Base-by-base conservation (phyloP, 1,140 invertebrate genomes). In the Helicoverpa zea region DNA sequence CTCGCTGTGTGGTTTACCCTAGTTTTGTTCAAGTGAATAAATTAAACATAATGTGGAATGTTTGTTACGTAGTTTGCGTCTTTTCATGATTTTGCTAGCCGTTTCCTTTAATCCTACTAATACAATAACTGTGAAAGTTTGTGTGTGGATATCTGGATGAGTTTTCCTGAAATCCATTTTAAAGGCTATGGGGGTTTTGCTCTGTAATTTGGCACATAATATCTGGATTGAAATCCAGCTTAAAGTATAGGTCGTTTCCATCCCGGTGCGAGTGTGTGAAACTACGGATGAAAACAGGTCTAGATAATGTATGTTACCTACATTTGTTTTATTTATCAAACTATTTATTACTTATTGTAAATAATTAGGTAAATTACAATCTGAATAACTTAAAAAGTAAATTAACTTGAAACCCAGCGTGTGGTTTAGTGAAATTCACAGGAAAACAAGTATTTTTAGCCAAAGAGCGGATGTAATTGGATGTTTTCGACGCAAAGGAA, bases 401-500 rank as follows among this genome's bases (percentile, higher is more conserved):
- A 59, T 29, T 11, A 59, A 29, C 13, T 64, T 64, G 35, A 35
- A 43, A 43, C 43, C 29, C 29, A 64, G 30, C 35, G 61, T n/a
- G 14, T 64, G 18, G 3, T 64, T 43, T 59, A 14, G 14, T 3
- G 35, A 43, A 11, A 64, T 43, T 43, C 30, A 43, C 29, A 64
- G 5, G 35, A 63, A 64, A 59, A 10, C 30, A 14, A 29, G 29
- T 64, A 63, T 64, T 64, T 64, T 64, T 64, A 16, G 7, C 5
- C 35, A 2, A 64, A 64, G 35, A 16, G 5, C 35, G 12, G 30
- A 30, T 14, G 63, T 64, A 64, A 64, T 64, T 64, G 63, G 63
- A 64, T 64, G 35, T 64, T 61, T 64, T 64, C 35, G 5, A 43
- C 63, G 63, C 35, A 64, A 64, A 64, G 14, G 61, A 43, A 64